Percentiles rank a stretch among this genome's conserved stretches.
These are phyloP conservation scores for Eustalomyia histrio DNA, from an alignment of 2,888 invertebrate species.

Conservation along the genomic window DNA sequence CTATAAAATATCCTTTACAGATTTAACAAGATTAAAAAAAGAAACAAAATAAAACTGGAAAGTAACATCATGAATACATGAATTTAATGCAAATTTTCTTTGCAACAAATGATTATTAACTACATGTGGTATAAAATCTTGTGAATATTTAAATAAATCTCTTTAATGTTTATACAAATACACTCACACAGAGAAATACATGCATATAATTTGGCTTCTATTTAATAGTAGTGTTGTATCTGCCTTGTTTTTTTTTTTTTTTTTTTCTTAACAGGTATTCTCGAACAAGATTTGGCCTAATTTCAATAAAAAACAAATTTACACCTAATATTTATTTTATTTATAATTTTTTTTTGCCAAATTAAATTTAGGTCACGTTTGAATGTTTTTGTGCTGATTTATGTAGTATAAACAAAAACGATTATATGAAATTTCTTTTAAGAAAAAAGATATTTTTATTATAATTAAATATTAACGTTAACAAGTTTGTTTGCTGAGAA, in stretches of 20 bases:
- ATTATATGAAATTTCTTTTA: neutral
- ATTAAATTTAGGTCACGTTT: slow-evolving; percentile 63
- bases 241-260: neutral
- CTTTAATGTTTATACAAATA: neutral
- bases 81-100: neutral
- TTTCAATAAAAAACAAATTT: slow-evolving; percentile 61
- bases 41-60: neutral
- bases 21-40: neutral
- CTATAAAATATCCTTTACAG: neutral
- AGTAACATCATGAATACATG: neutral
- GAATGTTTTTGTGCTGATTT: slow-evolving; percentile 28
- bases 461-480: slow-evolving; percentile 23
- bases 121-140: neutral
- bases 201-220: neutral
- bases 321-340: slow-evolving; percentile 62
- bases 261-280: slow-evolving; percentile 57
- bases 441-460: slow-evolving; percentile 37
- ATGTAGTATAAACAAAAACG: slow-evolving; percentile 10
- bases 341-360: slow-evolving; percentile 28
- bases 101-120: neutral
- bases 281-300: slow-evolving; percentile 58
- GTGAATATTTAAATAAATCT: neutral
- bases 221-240: neutral
- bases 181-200: neutral
- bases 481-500: slow-evolving; percentile 8